phyloP scores from a whole-genome alignment of 2,113 vertebrate species.

The Ameiurus melas region DNA sequence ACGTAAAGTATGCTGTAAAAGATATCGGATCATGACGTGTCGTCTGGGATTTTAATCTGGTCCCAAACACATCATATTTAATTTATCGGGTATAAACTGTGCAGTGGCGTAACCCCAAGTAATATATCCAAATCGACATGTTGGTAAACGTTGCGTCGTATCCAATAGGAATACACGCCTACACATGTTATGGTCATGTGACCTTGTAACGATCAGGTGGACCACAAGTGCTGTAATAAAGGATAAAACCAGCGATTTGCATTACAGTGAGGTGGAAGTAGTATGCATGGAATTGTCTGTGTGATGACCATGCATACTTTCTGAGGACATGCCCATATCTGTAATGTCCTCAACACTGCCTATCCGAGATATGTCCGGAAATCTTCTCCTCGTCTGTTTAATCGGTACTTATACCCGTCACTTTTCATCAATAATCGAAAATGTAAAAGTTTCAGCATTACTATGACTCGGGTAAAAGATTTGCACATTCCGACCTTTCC shows the following conservation, averaged over 20 bases:
- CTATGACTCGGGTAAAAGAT: slow-evolving; percentile 12
- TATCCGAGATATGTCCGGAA: neutral
- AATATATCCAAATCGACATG: neutral
- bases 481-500: slow-evolving; percentile 35
- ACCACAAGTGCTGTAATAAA: too few species aligned
- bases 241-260: neutral
- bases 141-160: neutral
- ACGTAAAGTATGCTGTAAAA: neutral
- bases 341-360: neutral
- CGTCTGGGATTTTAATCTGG: neutral
- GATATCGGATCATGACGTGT: neutral
- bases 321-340: neutral
- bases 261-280: neutral
- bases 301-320: neutral
- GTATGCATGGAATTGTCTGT: neutral
- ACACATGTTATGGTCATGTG: neutral
- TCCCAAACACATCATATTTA: neutral
- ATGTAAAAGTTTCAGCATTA: neutral
- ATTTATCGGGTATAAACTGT: too few species aligned
- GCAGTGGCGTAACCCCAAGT: neutral
- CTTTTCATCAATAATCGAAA: neutral
- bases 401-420: neutral
- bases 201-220: neutral
- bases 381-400: neutral
- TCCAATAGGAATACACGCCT: neutral